Evolutionary conservation across 2,888 invertebrate genomes (phyloP).

Genomic region (Drosophila affinis): DNA sequence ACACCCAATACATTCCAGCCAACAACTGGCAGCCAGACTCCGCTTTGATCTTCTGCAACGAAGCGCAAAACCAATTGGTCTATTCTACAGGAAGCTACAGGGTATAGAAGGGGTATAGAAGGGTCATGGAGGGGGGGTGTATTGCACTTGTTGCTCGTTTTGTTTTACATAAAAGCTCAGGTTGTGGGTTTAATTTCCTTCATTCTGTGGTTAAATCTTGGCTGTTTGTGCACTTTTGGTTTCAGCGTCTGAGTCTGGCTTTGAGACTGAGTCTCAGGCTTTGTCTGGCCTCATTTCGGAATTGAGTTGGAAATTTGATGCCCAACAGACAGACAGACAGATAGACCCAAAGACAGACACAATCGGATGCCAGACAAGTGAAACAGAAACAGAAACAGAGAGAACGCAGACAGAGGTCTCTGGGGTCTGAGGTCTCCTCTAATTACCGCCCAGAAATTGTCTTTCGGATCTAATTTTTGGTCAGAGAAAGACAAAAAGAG

Average conservation of each 20-base stretch:
- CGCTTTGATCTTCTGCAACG: constrained; percentile 77
- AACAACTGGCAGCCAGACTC: constrained; percentile 10
- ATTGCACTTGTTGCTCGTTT: constrained; percentile 51
- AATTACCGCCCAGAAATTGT: constrained; percentile 38
- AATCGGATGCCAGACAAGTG: constrained; percentile 33
- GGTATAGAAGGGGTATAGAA: too few relatives aligned
- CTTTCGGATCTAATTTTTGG: constrained; percentile 39
- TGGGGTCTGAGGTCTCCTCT: not conserved
- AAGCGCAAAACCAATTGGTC: constrained; percentile 77
- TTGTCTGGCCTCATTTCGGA: constrained; percentile 59
- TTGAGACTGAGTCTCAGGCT: constrained; percentile 10
- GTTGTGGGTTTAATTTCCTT: constrained; percentile 27
- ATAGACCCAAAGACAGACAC: constrained; percentile 31
- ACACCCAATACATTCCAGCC: constrained; percentile 17
- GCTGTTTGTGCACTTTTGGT: constrained; percentile 54
- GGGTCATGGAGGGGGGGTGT: not conserved
- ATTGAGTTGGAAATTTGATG: constrained; percentile 69
- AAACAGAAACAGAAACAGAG: constrained; percentile 23
- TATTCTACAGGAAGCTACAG: constrained; percentile 49
- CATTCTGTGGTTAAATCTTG: constrained; percentile 51
- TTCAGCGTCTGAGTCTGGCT: constrained; percentile 26
- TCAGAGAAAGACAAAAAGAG: not conserved
- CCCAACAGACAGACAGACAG: constrained; percentile 16
- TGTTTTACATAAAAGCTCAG: constrained; percentile 66
- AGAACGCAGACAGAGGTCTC: constrained; percentile 5